Evolutionary conservation across 2,888 invertebrate species (phyloP).

Genomic region (Bimastos eiseni): DNA sequence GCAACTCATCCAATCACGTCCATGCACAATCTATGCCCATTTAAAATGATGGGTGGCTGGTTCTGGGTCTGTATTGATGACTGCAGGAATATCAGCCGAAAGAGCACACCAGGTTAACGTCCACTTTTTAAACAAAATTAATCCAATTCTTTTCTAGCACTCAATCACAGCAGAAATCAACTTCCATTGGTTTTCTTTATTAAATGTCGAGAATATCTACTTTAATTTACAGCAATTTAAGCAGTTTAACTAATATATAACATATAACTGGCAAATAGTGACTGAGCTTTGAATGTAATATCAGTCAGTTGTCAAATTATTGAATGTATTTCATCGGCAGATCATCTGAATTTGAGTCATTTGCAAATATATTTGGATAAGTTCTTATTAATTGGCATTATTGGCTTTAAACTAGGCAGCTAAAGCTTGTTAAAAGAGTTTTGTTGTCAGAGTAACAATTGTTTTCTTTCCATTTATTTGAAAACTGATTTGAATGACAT

Average conservation of each 20-base stretch:
- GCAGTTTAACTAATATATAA: too few relatives aligned
- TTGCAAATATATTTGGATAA: neutral
- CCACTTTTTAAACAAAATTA: neutral
- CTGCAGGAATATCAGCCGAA: neutral
- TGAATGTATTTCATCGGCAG: too few relatives aligned
- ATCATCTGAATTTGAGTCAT: neutral
- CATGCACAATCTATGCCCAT: too few relatives aligned
- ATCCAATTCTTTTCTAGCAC: neutral
- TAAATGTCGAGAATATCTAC: neutral
- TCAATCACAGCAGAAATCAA: neutral
- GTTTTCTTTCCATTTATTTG: neutral
- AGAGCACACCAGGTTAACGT: neutral
- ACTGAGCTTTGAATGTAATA: neutral
- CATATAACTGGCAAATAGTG: neutral
- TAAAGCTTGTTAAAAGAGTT: neutral
- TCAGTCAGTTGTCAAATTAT: neutral
- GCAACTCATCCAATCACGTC: too few relatives aligned
- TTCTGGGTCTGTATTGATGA: too few relatives aligned
- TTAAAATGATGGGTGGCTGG: too few relatives aligned
- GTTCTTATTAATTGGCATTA: neutral
- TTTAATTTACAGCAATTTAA: too few relatives aligned
- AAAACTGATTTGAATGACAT: neutral
- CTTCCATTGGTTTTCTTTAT: neutral
- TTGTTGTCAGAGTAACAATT: neutral
- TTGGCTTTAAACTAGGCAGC: neutral